Conservation (phyloP, 2,888 invertebrate genomes). For the Magallana nippona region DNA sequence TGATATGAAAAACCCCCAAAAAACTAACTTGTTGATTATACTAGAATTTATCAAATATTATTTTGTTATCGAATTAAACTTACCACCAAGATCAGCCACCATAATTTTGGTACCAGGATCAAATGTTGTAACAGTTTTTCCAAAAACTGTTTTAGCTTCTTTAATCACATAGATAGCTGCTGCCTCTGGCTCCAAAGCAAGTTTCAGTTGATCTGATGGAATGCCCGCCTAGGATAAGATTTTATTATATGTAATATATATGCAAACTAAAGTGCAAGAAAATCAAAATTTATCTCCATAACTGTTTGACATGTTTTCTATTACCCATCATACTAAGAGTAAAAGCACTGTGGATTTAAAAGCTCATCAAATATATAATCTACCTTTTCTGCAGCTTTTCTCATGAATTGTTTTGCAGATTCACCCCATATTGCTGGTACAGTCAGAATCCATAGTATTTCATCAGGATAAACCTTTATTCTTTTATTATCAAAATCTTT, state of each 20-base stretch:
- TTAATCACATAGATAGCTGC: background rate
- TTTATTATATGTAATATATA: background rate
- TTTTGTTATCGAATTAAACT: too few species aligned
- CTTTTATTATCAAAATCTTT: background rate
- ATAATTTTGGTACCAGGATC: slow-evolving; percentile 21
- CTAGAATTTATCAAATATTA: background rate
- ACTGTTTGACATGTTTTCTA: too few species aligned
- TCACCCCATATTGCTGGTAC: slow-evolving; percentile 44
- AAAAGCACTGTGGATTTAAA: too few species aligned
- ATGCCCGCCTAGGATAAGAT: background rate
- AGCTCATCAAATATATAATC: background rate
- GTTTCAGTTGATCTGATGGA: slow-evolving; percentile 14
- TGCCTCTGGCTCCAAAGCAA: slow-evolving; percentile 5
- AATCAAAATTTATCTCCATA: too few species aligned
- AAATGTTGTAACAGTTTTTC: background rate
- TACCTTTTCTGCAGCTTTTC: slow-evolving; percentile 44
- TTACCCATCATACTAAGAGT: too few species aligned
- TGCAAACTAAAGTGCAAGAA: background rate
- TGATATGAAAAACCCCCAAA: too few species aligned
- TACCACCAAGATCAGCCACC: slow-evolving; percentile 45
- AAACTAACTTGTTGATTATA: too few species aligned
- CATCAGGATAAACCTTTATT: slow-evolving; percentile 16
- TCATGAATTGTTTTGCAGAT: slow-evolving; percentile 40
- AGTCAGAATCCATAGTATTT: slow-evolving; percentile 42
- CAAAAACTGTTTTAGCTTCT: background rate